A percentile compares a stretch with the other conserved stretches of the same genome.
phyloP scores from a whole-genome alignment of 2,888 invertebrate species.

The Pachliopta kotzebuea region DNA sequence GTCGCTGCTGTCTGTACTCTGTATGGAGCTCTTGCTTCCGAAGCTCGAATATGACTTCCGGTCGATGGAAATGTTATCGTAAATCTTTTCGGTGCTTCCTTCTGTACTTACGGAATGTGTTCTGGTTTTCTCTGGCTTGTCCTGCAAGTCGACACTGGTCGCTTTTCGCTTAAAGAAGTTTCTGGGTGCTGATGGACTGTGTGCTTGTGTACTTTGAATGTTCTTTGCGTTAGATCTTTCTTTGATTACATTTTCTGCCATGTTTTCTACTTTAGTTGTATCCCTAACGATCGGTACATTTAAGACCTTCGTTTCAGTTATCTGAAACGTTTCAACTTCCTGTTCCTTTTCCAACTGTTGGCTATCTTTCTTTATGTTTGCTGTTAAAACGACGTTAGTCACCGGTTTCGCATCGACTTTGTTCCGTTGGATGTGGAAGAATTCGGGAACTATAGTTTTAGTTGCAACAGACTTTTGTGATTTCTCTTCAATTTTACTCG shows the following conservation, averaged over 20 bases:
- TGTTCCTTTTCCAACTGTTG: slow-evolving; percentile 56
- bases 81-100: slow-evolving; percentile 69
- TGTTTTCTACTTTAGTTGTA: slow-evolving; percentile 44
- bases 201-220: slow-evolving; percentile 38
- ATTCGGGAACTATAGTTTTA: slow-evolving; percentile 80
- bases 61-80: slow-evolving; percentile 70
- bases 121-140: slow-evolving; percentile 64
- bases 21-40: slow-evolving; percentile 74
- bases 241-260: slow-evolving; percentile 42
- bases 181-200: slow-evolving; percentile 69
- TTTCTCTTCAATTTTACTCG: slow-evolving; percentile 64
- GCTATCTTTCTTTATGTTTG: slow-evolving; percentile 77
- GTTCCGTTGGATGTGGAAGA: slow-evolving; percentile 85
- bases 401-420: slow-evolving; percentile 83
- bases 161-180: slow-evolving; percentile 78
- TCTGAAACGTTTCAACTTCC: slow-evolving; percentile 51
- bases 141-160: slow-evolving; percentile 76
- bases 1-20: slow-evolving; percentile 71
- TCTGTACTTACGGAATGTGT: slow-evolving; percentile 67
- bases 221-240: slow-evolving; percentile 41
- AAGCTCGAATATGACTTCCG: slow-evolving; percentile 74
- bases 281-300: slow-evolving; percentile 50
- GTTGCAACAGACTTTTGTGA: slow-evolving; percentile 46
- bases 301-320: slow-evolving; percentile 47
- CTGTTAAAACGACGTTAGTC: slow-evolving; percentile 84